Evolutionary conservation across 2,888 invertebrate species (phyloP), one percentile per base, ranked within the genome.

Genomic region (Alviniconcha strummeri): DNA sequence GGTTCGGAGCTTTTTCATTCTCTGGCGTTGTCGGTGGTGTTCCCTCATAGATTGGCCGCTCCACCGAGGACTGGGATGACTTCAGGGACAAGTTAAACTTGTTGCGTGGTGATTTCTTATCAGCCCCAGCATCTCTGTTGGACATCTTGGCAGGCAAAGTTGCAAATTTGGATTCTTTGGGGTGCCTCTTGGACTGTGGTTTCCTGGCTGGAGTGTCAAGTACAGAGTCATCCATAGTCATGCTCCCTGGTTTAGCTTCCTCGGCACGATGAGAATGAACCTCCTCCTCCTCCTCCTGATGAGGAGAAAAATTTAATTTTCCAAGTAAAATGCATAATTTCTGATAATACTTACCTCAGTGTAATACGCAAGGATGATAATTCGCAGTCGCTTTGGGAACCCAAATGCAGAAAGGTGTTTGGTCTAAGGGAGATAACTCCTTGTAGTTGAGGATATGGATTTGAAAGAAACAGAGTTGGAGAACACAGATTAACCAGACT

Each of bases 11-110:
- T 80, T 89, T 89, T 64, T 88, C 87, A 17, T 89, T 87, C 78
- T 89, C 89, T 6, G 92, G 91, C 0, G 92, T 90, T 8, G 90
- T 85, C 2, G 91, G 91, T 13, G 91, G 92, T 17, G 91, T 91
- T 2, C 92, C 91, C 81, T 90, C 87, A 86, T 92, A 92, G 13
- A 90, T 85, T 3, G 92, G 92, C 80, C 91, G 85, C 36, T 88
- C 86, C 9, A 83, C 76, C 15, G 83, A 19, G 1, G 87, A 83
- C 80, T 84, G 84, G 0, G 85, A 84, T 52, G 83, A 84, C 15
- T 85, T 85, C 79, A 87, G 78, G 1, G 85, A 86, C 74, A 87
- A 57, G 19, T 74, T 77, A 11, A 84, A 75, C 55, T 85, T 85
- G 60, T 75, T 80, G 60, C 72, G 64, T 19, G 75, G 55, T 8